Evolutionary conservation across 1,140 invertebrate species (phyloP), one percentile per base, ranked within the genome.

Genomic region (Panulirus ornatus): DNA sequence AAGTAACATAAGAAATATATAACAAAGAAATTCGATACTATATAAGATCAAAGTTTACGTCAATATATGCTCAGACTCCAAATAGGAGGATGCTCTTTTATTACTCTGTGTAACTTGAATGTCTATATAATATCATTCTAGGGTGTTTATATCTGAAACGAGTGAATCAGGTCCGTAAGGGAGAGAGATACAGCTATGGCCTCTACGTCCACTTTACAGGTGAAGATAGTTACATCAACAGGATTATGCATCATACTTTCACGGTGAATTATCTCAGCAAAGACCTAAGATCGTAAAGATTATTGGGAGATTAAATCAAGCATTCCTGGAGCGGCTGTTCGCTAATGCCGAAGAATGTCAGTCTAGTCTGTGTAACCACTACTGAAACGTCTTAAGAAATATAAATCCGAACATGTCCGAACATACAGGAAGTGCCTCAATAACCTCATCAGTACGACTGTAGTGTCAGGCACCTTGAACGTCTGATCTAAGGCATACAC

Each of bases 191-290:
- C 51, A 44, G 42, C 30, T 34, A 85, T 85, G 83, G 83, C 83
- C 44, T 42, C 30, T 47, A 75, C 83, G 11, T 71, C 66, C 11
- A 70, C 83, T n/a, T 51, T 85, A 19, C 83, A 85, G 83, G 83
- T 85, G 42, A 75, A 66, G 19, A 75, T 66, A 42, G n/a, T 27
- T 8, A 27, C 1, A 8, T 8, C 5, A 14, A 34, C n/a, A n/a
- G n/a, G n/a, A n/a, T n/a, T n/a, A 76, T n/a, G 27, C 11, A 34
- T 76, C 3, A 36, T 3, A 38, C 73, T n/a, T 34, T 8, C 73
- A 14, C 16, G 30, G 30, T 27, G 16, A 76, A 6, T 9, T 16
- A 14, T 3, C 14, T 40, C n/a, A 9, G 8, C 16, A 16, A 0
- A 3, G 30, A 40, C 19, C 5, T 8, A n/a, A 42, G 40, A 1